phyloP scores from a whole-genome alignment of 2,797 vertebrate genomes.

The Onychomys arenicola region DNA sequence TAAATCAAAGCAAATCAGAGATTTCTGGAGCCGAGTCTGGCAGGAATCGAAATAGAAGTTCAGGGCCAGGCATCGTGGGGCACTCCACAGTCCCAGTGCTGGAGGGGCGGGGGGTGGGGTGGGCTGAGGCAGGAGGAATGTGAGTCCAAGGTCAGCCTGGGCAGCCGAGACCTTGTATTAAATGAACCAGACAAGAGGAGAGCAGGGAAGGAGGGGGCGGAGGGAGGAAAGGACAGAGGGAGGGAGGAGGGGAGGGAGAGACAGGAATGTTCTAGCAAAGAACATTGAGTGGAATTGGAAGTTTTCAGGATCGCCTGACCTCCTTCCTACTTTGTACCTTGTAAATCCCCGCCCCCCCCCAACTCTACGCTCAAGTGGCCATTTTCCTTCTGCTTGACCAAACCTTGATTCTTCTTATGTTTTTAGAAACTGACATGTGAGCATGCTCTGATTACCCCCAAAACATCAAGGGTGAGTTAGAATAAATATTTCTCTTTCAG shows the following conservation, averaged over 20 bases:
- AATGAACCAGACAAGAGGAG: background rate
- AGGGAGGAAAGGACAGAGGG: too few relatives aligned
- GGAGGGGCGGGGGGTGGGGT: too few relatives aligned
- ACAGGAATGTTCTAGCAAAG: background rate
- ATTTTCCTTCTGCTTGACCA: background rate
- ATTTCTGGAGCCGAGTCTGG: background rate
- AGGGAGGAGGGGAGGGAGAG: too few relatives aligned
- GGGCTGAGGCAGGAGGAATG: background rate
- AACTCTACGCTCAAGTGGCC: background rate
- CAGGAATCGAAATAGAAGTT: background rate
- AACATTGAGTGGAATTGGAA: background rate
- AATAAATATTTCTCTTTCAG: slow-evolving; percentile 44
- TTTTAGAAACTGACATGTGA: background rate
- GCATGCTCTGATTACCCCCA: background rate
- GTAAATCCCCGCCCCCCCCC: background rate
- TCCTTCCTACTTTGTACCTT: background rate
- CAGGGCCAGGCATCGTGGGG: background rate
- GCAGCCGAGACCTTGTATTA: background rate
- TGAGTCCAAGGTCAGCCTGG: background rate
- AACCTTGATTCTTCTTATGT: background rate
- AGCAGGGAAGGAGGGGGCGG: background rate
- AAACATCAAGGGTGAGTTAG: background rate
- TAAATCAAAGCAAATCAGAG: background rate
- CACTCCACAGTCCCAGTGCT: background rate
- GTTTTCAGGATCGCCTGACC: background rate